Evolutionary conservation across 1,140 invertebrate genomes (phyloP).

Genomic region (Sycophaga agraensis): DNA sequence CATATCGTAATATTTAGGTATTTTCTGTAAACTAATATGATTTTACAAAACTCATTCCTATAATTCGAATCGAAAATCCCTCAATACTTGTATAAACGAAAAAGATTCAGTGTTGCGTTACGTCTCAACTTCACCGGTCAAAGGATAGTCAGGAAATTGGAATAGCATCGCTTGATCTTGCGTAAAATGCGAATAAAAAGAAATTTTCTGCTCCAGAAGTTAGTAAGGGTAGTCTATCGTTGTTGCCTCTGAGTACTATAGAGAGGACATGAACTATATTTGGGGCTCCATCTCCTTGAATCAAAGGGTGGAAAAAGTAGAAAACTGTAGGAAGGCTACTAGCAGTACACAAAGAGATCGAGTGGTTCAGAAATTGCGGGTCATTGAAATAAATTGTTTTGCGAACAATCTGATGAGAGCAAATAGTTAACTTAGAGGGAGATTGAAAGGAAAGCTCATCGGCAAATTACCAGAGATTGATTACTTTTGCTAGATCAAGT

Average conservation of each 20-base stretch:
- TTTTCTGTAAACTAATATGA: too few species aligned
- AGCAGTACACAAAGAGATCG: too few species aligned
- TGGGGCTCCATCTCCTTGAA: neutral
- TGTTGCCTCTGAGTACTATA: neutral
- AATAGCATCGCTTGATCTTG: neutral
- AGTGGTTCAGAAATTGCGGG: too few species aligned
- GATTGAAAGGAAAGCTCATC: too few species aligned
- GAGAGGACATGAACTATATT: neutral
- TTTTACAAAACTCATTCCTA: neutral
- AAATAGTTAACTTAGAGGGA: too few species aligned
- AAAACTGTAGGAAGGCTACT: neutral
- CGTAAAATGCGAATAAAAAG: neutral
- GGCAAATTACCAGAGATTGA: too few species aligned
- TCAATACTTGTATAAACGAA: neutral
- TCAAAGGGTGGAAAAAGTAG: neutral
- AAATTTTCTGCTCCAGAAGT: neutral
- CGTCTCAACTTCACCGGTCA: too few species aligned
- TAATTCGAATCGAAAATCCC: neutral
- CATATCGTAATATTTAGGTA: too few species aligned
- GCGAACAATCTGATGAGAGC: too few species aligned
- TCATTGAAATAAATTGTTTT: too few species aligned
- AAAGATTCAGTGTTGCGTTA: neutral
- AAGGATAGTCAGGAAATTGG: slow-evolving; percentile 20
- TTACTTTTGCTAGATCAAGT: too few species aligned
- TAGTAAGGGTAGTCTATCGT: neutral